Percentiles rank a stretch among this genome's conserved stretches.
Conservation (phyloP, 2,888 invertebrate species). For the Brachylomia viminalis region DNA sequence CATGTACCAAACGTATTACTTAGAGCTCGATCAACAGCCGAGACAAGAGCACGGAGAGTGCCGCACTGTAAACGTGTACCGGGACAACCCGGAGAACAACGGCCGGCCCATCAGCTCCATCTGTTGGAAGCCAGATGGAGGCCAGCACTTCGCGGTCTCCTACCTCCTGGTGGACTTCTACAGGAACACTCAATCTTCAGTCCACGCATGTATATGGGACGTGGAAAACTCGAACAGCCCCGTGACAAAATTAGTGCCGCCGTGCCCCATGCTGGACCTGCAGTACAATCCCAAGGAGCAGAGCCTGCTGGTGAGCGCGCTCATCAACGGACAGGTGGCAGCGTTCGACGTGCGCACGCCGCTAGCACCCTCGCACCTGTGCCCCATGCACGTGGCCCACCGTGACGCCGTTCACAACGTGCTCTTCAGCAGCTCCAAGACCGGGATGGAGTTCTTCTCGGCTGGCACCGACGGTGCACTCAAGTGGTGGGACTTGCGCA, state of each 20-base stretch:
- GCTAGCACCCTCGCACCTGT: constrained; percentile 92
- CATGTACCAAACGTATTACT: constrained; percentile 97
- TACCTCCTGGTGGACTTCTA: constrained; percentile 95
- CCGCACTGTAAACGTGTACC: constrained; percentile 95
- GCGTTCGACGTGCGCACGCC: constrained; percentile 95
- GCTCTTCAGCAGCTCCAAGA: constrained; percentile 97
- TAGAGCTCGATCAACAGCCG: constrained; percentile 92
- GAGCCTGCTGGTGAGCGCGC: constrained; percentile 92
- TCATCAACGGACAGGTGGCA: constrained; percentile 92
- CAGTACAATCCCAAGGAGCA: constrained; percentile 96
- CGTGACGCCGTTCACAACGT: constrained; percentile 96
- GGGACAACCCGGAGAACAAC: constrained; percentile 91
- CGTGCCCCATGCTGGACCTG: constrained; percentile 93
- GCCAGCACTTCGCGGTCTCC: constrained; percentile 94
- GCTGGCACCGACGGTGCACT: constrained; percentile 96
- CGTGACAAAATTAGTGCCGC: constrained; percentile 92
- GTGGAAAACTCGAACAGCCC: constrained; percentile 96
- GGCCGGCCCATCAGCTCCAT: constrained; percentile 93
- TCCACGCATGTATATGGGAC: constrained; percentile 94
- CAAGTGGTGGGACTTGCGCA: constrained; percentile 94
- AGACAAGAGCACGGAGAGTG: constrained; percentile 92
- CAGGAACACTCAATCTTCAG: constrained; percentile 80
- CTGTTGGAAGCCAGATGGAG: constrained; percentile 96
- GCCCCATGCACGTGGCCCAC: constrained; percentile 95
- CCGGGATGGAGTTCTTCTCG: constrained; percentile 98